Evolutionary conservation across 2,888 invertebrate species (phyloP), one percentile per base, ranked within the genome.

Genomic region (Tenthredo livida): DNA sequence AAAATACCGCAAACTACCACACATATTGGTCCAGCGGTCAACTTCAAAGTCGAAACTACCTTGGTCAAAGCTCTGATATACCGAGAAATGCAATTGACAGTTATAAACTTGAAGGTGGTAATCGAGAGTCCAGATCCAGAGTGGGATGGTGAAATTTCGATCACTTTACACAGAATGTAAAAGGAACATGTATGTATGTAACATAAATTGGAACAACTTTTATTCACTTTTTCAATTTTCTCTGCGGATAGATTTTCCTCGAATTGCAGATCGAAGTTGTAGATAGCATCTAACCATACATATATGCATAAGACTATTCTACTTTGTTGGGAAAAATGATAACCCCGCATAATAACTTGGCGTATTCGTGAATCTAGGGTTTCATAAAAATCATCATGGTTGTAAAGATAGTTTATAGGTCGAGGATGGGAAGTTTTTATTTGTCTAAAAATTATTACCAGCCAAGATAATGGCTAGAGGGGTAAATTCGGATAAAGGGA

Each of bases 341-440:
- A 43, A 73, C 43, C 21, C 21, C 25, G 40, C 12, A 43, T 73
- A 73, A 73, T 25, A 40, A 77, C 17, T 50, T 17, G 77, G 33
- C 25, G 17, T 17, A 67, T 67, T 67, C 10, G 67, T 33, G 33
- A 43, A 73, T 43, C 43, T 43, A 43, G 21, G n/a, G n/a, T 9
- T 73, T 43, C 29, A 29, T 77, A 54, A 77, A 77, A 77, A 50
- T 77, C 77, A 80, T 21, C 61, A 80, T 21, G 40, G 80, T 58
- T 80, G 58, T 80, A 80, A 80, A 58, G 21, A 80, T 80, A 80
- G 61, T 80, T 80, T 80, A 80, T 80, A 40, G 80, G 10, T 80
- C 10, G 37, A 40, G 37, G 29, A 40, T 80, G 40, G 80, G 80
- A 80, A 61, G 80, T 80, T 80, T 61, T 80, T 58, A 58, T 61